Base-by-base conservation (phyloP, 2,113 vertebrate species). In the Hypanus sabinus region DNA sequence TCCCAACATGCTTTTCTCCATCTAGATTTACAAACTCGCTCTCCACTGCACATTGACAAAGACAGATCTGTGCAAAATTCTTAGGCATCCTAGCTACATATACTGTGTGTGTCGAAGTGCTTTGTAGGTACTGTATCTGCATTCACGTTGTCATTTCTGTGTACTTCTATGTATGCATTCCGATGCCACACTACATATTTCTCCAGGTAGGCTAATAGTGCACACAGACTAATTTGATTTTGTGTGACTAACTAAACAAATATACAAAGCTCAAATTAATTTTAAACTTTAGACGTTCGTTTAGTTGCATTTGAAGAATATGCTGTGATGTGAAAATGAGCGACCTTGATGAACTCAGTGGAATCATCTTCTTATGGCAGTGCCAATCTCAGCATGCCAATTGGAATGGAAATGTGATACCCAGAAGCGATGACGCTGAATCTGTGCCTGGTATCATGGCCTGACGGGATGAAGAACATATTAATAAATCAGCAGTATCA, bases 381-480 rank as follows among this genome's bases (percentile, higher is more conserved):
- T 88, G 85, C 57, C 14, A 88, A 5, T 88, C 12, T 62, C 5
- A n/a, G 30, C n/a, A 57, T 90, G 85, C 85, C 85, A 90, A 90
- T 33, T 90, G 85, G 60, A 68, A 20, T 65, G 60, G 85, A 90
- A 90, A 90, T 90, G 60, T 68, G 85, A 90, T 68, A 62, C n/a
- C 0, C 10, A n/a, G 62, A 90, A 20, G n/a, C 33, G 30, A 33
- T 68, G 60, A 18, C 33, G 14, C 62, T 65, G 60, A 90, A n/a
- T 20, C 85, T 65, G 14, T 68, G 85, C 60, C 60, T 90, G 85
- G 30, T 14, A 30, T 33, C 60, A 65, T 68, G 11, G 27, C 60
- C 60, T 88, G 83, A n/a, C 24, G 60, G 60, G 6, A 62, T 90
- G 85, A 60, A 68, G 85, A 30, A 90, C 65, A 88, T 65, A 9